Evolutionary conservation across 2,797 vertebrate species (phyloP).

Genomic region (Hirundo rustica): DNA sequence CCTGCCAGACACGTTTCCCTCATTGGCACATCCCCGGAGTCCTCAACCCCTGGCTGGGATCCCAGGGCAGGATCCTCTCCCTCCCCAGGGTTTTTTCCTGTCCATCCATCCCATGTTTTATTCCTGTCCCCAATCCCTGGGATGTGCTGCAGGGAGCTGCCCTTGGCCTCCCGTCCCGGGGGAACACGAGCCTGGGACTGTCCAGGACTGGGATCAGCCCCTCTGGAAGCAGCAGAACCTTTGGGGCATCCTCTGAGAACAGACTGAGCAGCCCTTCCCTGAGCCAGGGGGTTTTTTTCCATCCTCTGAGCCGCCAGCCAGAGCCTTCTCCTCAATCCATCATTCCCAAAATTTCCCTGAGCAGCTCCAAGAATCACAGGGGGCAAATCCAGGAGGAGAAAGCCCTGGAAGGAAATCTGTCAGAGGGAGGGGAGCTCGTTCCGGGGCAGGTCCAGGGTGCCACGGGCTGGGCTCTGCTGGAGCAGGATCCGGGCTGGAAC

Average conservation of each 20-base stretch:
- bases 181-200: neutral
- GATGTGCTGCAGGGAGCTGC: neutral
- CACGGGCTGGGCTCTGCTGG: neutral
- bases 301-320: neutral
- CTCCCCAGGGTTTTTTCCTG: neutral
- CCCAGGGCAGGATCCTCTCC: neutral
- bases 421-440: neutral
- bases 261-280: neutral
- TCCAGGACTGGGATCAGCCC: neutral
- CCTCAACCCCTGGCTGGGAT: neutral
- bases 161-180: neutral
- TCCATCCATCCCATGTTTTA: neutral
- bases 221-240: neutral
- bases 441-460: neutral
- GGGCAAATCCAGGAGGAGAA: neutral
- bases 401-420: accelerated
- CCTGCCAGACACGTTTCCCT: neutral
- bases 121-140: neutral
- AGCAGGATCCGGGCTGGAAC: neutral
- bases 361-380: accelerated
- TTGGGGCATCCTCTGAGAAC: neutral
- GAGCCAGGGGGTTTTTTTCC: neutral
- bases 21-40: neutral
- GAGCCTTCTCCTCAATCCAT: neutral
- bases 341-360: neutral